A percentile compares a stretch with the other conserved stretches of the same genome.
These are phyloP conservation scores for Probosciger aterrimus DNA, from an alignment of 2,113 vertebrate genomes.

Conservation along the genomic window DNA sequence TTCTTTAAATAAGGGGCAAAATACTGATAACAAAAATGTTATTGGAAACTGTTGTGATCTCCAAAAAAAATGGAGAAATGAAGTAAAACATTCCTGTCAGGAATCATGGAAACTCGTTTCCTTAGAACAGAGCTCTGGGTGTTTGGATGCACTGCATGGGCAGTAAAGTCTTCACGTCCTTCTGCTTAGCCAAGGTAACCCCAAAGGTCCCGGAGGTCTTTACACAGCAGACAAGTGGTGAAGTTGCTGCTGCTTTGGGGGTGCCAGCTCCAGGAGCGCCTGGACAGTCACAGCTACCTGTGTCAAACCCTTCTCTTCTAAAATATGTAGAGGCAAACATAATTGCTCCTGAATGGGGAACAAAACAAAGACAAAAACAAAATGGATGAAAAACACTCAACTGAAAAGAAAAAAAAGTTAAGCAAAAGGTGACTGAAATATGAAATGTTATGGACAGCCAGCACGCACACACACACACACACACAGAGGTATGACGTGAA, in stretches of 20 bases:
- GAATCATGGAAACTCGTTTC: conserved; percentile 69
- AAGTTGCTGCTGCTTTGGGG: conserved; percentile 80
- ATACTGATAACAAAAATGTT: conserved; percentile 24
- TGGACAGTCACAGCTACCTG: conserved; percentile 91
- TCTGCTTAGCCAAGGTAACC: conserved; percentile 58
- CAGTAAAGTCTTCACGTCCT: conserved; percentile 58
- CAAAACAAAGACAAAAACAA: conserved; percentile 71
- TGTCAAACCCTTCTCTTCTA: conserved; percentile 94
- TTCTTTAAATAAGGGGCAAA: conserved; percentile 51
- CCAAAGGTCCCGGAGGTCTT: conserved; percentile 44
- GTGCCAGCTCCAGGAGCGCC: conserved; percentile 90
- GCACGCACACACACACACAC: background rate
- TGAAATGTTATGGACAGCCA: conserved; percentile 31
- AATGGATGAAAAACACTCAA: conserved; percentile 69
- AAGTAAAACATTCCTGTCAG: conserved; percentile 74
- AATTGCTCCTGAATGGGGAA: conserved; percentile 87
- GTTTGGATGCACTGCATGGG: conserved; percentile 60
- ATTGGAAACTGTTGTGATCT: conserved; percentile 59
- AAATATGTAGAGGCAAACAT: conserved; percentile 97
- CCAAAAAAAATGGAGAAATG: conserved; percentile 80
- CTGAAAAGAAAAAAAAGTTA: conserved; percentile 68
- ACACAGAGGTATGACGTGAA: background rate
- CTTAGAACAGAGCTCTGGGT: conserved; percentile 58
- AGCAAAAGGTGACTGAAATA: conserved; percentile 39
- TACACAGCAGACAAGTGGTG: conserved; percentile 72